Evolutionary conservation across 2,113 vertebrate genomes (phyloP), one percentile per base, ranked within the genome.

Genomic region (Misgurnus mizolepis): DNA sequence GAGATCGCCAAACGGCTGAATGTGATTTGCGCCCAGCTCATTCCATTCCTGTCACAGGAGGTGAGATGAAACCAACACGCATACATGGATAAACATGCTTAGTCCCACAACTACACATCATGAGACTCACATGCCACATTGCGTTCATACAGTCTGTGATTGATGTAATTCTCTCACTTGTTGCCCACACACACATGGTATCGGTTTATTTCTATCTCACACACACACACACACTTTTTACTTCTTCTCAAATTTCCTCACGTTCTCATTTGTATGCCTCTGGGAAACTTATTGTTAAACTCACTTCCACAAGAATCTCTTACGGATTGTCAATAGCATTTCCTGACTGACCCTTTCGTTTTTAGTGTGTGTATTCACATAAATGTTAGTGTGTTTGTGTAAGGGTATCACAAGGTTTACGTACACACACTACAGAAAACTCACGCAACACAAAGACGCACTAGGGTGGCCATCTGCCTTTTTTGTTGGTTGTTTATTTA

Each of bases 1-100:
- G 96, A 97, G 92, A 97, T 97, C 15, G 95, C 95, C 50, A 97
- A 97, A 89, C 91, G 96, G 67, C 91, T 97, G 88, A 97, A 97
- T 1, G 95, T 96, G 87, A 97, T 97, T 89, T 97, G 96, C 4
- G 95, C 96, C 79, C 96, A 97, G 89, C 94, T 97, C 92, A 95
- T 97, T 91, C 96, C 96, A n/a, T 97, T 96, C 91, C 91, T 97
- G 86, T 96, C 95, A 81, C 96, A 97, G 91, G 96, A 97, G 95
- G 96, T 97, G 85, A 90, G 86, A 85, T 50, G 76, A 74, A 27
- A 67, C 68, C 69, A 74, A 81, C 84, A 80, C 67, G 40, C 81
- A 50, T 55, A 76, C 69, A 61, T 34, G 27, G 27, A 34, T 34
- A 34, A 61, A 49, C 83, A 41, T 76, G n/a, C 72, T 53, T 76